phyloP scores from a whole-genome alignment of 2,797 vertebrate genomes.

The Pantherophis vulpinus region DNA sequence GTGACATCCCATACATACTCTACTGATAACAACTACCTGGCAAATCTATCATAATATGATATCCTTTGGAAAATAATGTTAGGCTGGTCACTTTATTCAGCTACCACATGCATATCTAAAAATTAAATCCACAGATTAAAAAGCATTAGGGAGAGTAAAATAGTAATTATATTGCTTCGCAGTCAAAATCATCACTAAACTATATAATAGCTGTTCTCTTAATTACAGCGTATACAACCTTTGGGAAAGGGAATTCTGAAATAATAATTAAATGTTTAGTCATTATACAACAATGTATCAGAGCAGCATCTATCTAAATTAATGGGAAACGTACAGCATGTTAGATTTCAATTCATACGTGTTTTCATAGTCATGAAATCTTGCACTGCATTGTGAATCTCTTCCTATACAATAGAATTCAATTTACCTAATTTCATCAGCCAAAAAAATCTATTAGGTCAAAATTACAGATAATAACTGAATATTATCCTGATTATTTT shows the following conservation, averaged over 20 bases:
- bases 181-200: neutral
- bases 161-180: neutral
- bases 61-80: neutral
- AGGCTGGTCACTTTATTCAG: neutral
- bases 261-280: neutral
- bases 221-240: neutral
- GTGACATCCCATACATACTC: neutral
- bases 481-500: neutral
- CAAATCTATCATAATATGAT: neutral
- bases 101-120: neutral
- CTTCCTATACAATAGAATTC: neutral
- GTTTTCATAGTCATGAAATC: conserved; percentile 2
- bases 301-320: neutral
- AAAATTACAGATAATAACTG: neutral
- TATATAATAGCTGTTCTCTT: neutral
- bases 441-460: neutral
- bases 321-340: neutral
- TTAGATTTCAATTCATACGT: neutral
- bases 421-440: neutral
- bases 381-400: neutral
- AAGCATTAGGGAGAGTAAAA: neutral
- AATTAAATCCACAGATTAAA: neutral
- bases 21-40: neutral
- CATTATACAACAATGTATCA: neutral
- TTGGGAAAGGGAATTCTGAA: neutral